These are phyloP conservation scores for Hipparchia semele DNA, from an alignment of 2,888 invertebrate genomes.

Conservation along the genomic window DNA sequence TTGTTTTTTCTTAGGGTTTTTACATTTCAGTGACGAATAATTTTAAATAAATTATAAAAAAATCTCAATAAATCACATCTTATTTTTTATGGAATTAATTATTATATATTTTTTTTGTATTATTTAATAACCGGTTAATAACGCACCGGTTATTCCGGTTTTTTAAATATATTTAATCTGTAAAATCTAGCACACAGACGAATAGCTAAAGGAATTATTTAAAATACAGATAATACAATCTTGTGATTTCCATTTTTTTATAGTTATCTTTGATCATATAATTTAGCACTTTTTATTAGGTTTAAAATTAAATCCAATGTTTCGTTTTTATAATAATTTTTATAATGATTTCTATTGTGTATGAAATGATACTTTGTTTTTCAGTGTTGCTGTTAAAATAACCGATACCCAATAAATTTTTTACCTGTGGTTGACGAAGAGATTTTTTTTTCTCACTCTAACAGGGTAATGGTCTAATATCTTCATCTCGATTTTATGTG, in stretches of 20 bases:
- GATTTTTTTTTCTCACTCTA: constrained; percentile 1
- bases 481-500: constrained; percentile 19
- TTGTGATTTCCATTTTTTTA: too few species aligned
- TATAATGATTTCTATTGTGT: too few species aligned
- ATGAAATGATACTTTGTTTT: too few species aligned
- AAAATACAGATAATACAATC: not conserved
- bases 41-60: not conserved
- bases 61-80: not conserved
- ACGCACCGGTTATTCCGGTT: not conserved
- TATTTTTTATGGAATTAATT: not conserved
- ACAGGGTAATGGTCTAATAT: not conserved
- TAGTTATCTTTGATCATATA: too few species aligned
- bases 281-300: too few species aligned
- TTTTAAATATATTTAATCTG: constrained; percentile 3
- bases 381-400: too few species aligned
- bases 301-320: too few species aligned
- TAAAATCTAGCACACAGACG: not conserved
- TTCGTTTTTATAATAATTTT: too few species aligned
- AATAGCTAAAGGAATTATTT: not conserved
- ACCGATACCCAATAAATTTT: not conserved
- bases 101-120: not conserved
- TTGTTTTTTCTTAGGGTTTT: constrained; percentile 46
- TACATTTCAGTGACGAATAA: not conserved
- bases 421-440: not conserved
- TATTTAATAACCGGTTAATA: constrained; percentile 3